Conservation (phyloP, 2,113 vertebrate genomes). For the Campylomormyrus tamandua region DNA sequence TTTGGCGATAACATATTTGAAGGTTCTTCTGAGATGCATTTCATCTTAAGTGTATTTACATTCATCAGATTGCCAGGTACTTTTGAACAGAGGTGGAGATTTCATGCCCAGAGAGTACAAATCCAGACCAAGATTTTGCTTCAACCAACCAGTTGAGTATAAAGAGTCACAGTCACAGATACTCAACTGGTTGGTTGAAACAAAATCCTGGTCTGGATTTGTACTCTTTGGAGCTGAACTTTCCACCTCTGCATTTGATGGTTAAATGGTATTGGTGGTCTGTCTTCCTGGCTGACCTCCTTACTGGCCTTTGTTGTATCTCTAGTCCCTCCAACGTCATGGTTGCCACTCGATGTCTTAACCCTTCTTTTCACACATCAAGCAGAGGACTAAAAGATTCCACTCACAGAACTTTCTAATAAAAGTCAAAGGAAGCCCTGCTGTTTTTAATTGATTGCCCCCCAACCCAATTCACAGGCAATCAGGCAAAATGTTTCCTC, state of each 20-base stretch:
- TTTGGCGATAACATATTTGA: not conserved
- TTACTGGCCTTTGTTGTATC: not conserved
- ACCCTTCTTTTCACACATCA: not conserved
- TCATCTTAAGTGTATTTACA: not conserved
- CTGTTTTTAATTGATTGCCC: constrained; percentile 13
- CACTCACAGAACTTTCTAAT: not conserved
- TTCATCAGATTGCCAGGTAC: not conserved
- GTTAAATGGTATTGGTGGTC: not conserved
- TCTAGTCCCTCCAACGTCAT: not conserved
- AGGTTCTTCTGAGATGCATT: not conserved
- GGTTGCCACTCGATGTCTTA: not conserved
- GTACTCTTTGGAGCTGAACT: not conserved
- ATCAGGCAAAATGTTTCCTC: not conserved
- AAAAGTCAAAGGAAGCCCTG: not conserved
- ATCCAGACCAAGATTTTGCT: not conserved
- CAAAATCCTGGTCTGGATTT: no score
- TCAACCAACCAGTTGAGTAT: not conserved
- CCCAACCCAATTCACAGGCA: not conserved
- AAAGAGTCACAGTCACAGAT: no score
- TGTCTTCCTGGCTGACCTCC: not conserved
- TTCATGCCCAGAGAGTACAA: not conserved
- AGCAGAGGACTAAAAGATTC: not conserved
- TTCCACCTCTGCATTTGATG: not conserved
- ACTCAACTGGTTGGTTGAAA: no score
- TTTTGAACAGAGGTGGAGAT: not conserved